A percentile compares a stretch with the other conserved stretches of the same genome.
These are phyloP conservation scores for Ormyrus rosae DNA, from an alignment of 2,888 invertebrate species.

Conservation along the genomic window DNA sequence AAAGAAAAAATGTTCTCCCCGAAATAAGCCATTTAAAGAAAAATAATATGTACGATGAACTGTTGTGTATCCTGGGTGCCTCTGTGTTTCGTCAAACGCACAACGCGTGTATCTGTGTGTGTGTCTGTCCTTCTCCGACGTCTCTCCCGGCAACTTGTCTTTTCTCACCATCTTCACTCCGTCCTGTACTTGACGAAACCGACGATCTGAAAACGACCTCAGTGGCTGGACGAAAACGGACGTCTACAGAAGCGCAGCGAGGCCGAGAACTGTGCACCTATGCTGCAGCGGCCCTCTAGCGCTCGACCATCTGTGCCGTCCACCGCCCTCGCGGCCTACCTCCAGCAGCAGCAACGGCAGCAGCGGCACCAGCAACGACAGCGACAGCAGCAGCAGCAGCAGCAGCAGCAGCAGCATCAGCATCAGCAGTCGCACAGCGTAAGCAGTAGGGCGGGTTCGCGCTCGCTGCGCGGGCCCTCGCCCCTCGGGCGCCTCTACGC, in stretches of 20 bases:
- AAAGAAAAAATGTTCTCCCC: too few species aligned
- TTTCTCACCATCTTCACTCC: neutral
- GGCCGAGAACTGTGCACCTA: neutral
- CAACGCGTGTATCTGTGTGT: slow-evolving; percentile 10
- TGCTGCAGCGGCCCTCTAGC: slow-evolving; percentile 56
- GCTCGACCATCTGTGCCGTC: slow-evolving; percentile 66
- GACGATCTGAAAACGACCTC: slow-evolving; percentile 10
- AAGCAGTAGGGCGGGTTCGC: slow-evolving; percentile 24
- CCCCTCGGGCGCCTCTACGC: slow-evolving; percentile 41
- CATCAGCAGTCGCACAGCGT: slow-evolving; percentile 39
- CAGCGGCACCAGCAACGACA: too few species aligned
- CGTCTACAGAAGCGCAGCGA: slow-evolving; percentile 67
- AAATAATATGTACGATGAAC: slow-evolving; percentile 33
- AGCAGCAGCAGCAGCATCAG: too few species aligned
- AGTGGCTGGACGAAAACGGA: slow-evolving; percentile 89
- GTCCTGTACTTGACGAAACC: neutral
- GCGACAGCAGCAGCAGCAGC: too few species aligned
- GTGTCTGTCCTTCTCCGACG: slow-evolving; percentile 23
- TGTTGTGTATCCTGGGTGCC: slow-evolving; percentile 40
- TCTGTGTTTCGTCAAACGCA: slow-evolving; percentile 36
- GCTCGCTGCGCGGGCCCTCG: slow-evolving; percentile 42
- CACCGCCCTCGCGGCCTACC: slow-evolving; percentile 40
- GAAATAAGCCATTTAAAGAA: neutral
- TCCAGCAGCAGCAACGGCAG: too few species aligned
- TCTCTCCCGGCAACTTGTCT: neutral